These are phyloP conservation scores for Drosophila sechellia DNA, from an alignment of 1,140 invertebrate genomes.

Conservation along the genomic window DNA sequence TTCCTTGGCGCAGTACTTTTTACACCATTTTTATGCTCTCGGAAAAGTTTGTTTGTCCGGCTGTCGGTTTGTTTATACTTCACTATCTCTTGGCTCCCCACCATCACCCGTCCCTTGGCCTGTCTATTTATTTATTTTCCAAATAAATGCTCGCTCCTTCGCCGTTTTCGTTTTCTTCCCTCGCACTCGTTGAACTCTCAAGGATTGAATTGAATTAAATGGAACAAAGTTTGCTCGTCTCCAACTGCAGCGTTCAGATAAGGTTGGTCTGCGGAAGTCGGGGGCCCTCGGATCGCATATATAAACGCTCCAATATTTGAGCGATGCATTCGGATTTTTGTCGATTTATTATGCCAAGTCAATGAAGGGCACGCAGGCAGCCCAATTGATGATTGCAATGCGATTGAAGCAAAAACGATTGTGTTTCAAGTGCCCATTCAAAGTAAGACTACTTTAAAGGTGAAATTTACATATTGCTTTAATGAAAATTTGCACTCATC, in stretches of 20 bases:
- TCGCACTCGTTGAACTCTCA: slow-evolving; percentile 27
- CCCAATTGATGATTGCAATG: slow-evolving; percentile 14
- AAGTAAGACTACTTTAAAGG: neutral
- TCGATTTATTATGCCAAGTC: slow-evolving; percentile 31
- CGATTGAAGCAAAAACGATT: neutral
- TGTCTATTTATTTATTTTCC: slow-evolving; percentile 69
- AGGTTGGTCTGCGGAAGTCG: neutral
- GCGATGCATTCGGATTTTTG: slow-evolving; percentile 24
- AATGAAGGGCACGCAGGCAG: slow-evolving; percentile 23
- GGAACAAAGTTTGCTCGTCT: slow-evolving; percentile 45
- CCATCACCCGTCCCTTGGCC: neutral
- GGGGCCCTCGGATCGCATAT: slow-evolving; percentile 20
- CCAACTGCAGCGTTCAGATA: slow-evolving; percentile 50
- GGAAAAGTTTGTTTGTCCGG: slow-evolving; percentile 60
- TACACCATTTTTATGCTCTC: slow-evolving; percentile 56
- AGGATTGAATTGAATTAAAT: slow-evolving; percentile 70
- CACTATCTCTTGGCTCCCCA: slow-evolving; percentile 36
- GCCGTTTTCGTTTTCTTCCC: slow-evolving; percentile 10
- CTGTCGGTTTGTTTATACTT: slow-evolving; percentile 65
- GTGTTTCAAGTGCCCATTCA: neutral
- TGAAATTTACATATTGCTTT: neutral
- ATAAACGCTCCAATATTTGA: slow-evolving; percentile 40
- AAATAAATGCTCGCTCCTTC: slow-evolving; percentile 63
- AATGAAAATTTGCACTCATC: too few species aligned
- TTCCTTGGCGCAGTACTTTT: slow-evolving; percentile 49